These are phyloP conservation scores for Latrodectus elegans DNA, from an alignment of 2,888 invertebrate genomes.

Conservation along the genomic window DNA sequence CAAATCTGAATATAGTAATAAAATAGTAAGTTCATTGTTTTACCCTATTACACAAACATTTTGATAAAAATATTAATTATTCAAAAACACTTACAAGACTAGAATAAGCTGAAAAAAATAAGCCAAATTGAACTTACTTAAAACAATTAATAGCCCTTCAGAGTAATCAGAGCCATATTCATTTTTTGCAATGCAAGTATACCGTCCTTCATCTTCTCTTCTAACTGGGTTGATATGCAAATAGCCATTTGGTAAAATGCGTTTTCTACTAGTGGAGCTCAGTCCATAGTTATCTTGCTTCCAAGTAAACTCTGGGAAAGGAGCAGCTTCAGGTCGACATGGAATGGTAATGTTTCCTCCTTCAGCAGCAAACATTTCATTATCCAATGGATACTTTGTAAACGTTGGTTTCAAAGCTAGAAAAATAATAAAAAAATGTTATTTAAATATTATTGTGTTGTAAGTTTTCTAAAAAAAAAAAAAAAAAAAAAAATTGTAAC, in stretches of 20 bases:
- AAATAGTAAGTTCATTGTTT: no score
- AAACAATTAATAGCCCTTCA: constrained; percentile 85
- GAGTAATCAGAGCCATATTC: constrained; percentile 91
- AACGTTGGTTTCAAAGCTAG: constrained; percentile 85
- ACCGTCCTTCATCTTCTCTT: constrained; percentile 89
- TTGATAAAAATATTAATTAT: no score
- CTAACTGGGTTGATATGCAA: constrained; percentile 89
- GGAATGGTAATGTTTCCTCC: constrained; percentile 91
- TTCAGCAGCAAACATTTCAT: constrained; percentile 92
- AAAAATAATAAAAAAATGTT: neutral
- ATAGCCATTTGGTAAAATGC: constrained; percentile 89
- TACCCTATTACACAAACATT: no score
- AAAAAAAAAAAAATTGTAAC: no score
- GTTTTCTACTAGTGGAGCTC: constrained; percentile 82
- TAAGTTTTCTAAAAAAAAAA: no score
- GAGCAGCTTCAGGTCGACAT: constrained; percentile 96
- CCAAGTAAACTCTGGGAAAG: constrained; percentile 91
- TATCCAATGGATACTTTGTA: constrained; percentile 89
- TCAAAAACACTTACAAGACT: no score
- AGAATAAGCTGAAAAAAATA: no score
- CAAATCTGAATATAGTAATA: no score
- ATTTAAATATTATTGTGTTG: neutral
- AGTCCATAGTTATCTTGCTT: constrained; percentile 82
- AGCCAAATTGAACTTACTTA: constrained; percentile 79
- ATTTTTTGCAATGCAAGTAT: constrained; percentile 90